Percentiles rank a stretch among this genome's conserved stretches.
Evolutionary conservation across 1,140 invertebrate genomes (phyloP).

Genomic region (Samia ricini): DNA sequence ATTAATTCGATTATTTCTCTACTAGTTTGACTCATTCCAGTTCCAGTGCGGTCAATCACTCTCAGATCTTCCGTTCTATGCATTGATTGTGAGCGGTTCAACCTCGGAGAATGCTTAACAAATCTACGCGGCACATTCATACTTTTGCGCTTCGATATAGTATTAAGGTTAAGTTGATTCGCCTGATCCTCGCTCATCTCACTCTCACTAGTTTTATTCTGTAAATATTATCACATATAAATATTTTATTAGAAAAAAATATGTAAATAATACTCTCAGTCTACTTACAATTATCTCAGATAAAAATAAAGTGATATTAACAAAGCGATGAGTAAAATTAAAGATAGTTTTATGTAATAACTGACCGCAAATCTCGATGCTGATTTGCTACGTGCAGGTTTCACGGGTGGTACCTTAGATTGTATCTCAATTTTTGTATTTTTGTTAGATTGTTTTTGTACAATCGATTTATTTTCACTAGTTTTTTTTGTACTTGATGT

Average conservation of each 20-base stretch:
- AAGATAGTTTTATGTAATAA: slow-evolving; percentile 62
- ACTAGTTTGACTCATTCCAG: slow-evolving; percentile 71
- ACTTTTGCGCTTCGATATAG: slow-evolving; percentile 56
- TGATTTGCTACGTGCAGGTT: slow-evolving; percentile 74
- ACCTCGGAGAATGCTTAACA: slow-evolving; percentile 62
- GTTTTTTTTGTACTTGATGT: slow-evolving; percentile 63
- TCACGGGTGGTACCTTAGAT: slow-evolving; percentile 64
- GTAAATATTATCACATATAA: slow-evolving; percentile 65
- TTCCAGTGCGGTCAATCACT: slow-evolving; percentile 56
- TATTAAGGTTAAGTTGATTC: slow-evolving; percentile 48
- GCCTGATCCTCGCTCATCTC: slow-evolving; percentile 76
- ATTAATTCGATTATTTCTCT: slow-evolving; percentile 72
- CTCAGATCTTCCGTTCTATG: slow-evolving; percentile 50
- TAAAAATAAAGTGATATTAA: slow-evolving; percentile 61
- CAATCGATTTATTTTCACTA: slow-evolving; percentile 43
- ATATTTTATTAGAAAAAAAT: slow-evolving; percentile 39
- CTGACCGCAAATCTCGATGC: slow-evolving; percentile 74
- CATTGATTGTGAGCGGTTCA: slow-evolving; percentile 68
- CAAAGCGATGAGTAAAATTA: slow-evolving; percentile 57
- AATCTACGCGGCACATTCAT: slow-evolving; percentile 58
- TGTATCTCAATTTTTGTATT: slow-evolving; percentile 44
- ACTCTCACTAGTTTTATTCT: slow-evolving; percentile 78
- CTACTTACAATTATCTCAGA: slow-evolving; percentile 27
- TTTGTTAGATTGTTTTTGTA: slow-evolving; percentile 45
- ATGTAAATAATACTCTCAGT: slow-evolving; percentile 27